Percentiles rank a stretch among this genome's conserved stretches.
phyloP scores from a whole-genome alignment of 2,797 vertebrate genomes.

The Synanceia verrucosa region DNA sequence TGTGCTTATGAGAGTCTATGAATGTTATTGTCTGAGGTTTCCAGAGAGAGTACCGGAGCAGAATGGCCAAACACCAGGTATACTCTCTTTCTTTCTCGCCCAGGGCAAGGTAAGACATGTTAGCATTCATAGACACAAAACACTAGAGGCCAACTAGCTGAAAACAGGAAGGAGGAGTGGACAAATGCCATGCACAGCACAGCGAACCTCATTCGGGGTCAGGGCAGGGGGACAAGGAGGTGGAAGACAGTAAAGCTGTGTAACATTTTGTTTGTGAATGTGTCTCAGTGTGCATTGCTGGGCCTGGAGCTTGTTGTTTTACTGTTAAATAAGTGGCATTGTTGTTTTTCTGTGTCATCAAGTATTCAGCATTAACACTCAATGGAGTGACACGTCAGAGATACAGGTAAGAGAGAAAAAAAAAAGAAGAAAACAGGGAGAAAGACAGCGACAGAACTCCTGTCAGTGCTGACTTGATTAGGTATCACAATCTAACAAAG shows the following conservation, averaged over 20 bases:
- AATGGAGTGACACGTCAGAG: slow-evolving; percentile 61
- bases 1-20: slow-evolving; percentile 42
- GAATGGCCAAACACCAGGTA: slow-evolving; percentile 71
- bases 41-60: slow-evolving; percentile 61
- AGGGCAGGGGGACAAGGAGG: slow-evolving; percentile 36
- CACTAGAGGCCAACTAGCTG: slow-evolving; percentile 69
- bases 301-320: slow-evolving; percentile 30
- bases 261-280: slow-evolving; percentile 27
- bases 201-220: slow-evolving; percentile 60
- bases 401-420: slow-evolving; percentile 37
- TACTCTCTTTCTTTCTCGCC: slow-evolving; percentile 71
- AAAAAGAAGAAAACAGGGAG: slow-evolving; percentile 19
- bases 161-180: slow-evolving; percentile 62
- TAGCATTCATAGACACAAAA: slow-evolving; percentile 73
- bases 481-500: slow-evolving; percentile 64
- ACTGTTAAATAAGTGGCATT: slow-evolving; percentile 46
- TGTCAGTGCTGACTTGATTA: slow-evolving; percentile 74
- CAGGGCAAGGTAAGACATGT: slow-evolving; percentile 77
- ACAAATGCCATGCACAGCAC: slow-evolving; percentile 64
- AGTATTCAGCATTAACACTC: slow-evolving; percentile 67
- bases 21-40: slow-evolving; percentile 62
- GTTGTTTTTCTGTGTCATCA: slow-evolving; percentile 65
- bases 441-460: slow-evolving; percentile 51
- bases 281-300: not conserved
- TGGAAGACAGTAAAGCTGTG: slow-evolving; percentile 29